A percentile compares a stretch with the other conserved stretches of the same genome.
phyloP scores from a whole-genome alignment of 23 tunicate species.

The Phallusia fumigata region DNA sequence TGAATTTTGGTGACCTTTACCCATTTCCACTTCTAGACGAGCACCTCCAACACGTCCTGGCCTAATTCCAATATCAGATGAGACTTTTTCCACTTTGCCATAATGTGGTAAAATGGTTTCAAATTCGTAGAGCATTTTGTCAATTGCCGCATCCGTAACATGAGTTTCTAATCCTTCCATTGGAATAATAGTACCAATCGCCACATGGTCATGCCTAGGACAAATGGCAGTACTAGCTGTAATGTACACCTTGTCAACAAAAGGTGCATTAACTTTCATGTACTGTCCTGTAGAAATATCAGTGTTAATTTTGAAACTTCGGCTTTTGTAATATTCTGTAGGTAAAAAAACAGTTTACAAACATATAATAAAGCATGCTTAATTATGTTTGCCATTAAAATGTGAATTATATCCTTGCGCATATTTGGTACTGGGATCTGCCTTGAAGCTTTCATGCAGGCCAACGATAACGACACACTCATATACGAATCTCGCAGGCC shows the following conservation, averaged over 20 bases:
- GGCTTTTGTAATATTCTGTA: no score
- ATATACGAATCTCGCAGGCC: no score
- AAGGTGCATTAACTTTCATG: background rate
- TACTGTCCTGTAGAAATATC: background rate
- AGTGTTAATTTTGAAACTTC: background rate
- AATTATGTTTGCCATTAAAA: no score
- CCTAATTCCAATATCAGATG: conserved; percentile 48
- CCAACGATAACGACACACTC: no score
- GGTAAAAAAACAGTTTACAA: no score
- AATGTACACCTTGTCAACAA: background rate
- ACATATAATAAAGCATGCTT: no score
- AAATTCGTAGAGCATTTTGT: background rate
- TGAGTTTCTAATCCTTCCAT: background rate
- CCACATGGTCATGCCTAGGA: background rate
- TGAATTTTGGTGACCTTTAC: background rate
- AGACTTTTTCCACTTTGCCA: background rate
- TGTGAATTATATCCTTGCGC: no score
- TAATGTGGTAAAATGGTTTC: background rate
- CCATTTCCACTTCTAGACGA: conserved; percentile 51
- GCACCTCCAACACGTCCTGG: conserved; percentile 77
- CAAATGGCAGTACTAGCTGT: background rate
- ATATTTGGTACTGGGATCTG: no score
- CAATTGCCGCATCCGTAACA: background rate
- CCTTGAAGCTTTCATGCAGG: no score
- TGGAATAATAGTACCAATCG: background rate